Evolutionary conservation across 1,140 invertebrate genomes (phyloP), one percentile per base, ranked within the genome.

Genomic region (Mizuhopecten yessoensis): DNA sequence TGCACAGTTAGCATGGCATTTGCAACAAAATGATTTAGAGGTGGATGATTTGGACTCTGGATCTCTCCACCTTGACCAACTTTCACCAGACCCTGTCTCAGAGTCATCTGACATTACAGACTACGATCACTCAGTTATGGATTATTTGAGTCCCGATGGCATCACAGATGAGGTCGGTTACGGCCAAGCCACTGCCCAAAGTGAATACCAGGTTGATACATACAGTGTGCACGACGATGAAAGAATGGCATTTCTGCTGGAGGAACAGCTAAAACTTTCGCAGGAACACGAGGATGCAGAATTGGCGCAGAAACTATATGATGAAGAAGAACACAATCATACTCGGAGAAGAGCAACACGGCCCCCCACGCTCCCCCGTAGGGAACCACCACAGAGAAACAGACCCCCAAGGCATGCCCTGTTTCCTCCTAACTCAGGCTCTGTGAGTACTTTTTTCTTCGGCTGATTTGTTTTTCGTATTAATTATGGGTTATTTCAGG

Each of bases 1-100:
- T 36, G 88, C 88, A 45, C 86, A 86, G 33, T 45, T 89, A 33
- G 88, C 88, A 34, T 89, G 88, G 88, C 88, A 89, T 34, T 33
- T 89, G 49, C 88, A 89, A 86, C 57, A 89, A 86, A 57, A 36
- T 34, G 88, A 89, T 86, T 23, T 34, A 34, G 49, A 34, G 34
- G 34, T 33, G 75, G 75, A 86, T 29, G 49, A 34, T 0, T 15
- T 23, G 13, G 49, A 89, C 34, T 86, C 49, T 34, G 86, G 57
- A 15, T 36, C 33, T 89, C 86, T 86, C 7, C 49, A 17, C 57
- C 57, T 36, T 17, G 49, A 49, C 29, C 33, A 88, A 49, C 33
- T 34, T 34, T 49, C 33, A 33, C 29, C 34, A 86, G 49, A 34
- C 1, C 45, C 57, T 75, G 33, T 34, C 11, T 45, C 39, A 9